Evolutionary conservation across 2,888 invertebrate genomes (phyloP).

Genomic region (Leucozona laternaria): DNA sequence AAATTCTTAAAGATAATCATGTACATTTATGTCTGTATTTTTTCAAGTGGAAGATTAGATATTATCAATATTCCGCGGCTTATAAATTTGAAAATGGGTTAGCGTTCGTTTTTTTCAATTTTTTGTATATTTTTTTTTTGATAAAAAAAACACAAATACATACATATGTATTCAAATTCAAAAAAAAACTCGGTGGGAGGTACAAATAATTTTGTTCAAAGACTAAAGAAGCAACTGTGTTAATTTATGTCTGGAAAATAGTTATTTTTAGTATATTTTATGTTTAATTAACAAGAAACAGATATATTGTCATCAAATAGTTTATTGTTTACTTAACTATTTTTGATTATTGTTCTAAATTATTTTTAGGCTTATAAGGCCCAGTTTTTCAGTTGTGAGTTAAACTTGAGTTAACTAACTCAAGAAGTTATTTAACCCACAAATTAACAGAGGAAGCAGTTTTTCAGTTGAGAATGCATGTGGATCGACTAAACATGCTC

Average conservation of each 20-base stretch:
- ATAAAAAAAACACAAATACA: background rate
- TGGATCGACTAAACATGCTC: too few relatives aligned
- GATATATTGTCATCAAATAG: background rate
- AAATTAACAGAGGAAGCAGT: too few relatives aligned
- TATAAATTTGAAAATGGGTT: too few relatives aligned
- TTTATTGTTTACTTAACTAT: background rate
- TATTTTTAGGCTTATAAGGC: too few relatives aligned
- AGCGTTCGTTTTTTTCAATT: background rate
- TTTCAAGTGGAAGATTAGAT: background rate
- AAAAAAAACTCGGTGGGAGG: too few relatives aligned
- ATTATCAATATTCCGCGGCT: background rate
- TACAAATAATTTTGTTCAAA: background rate
- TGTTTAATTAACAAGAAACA: background rate
- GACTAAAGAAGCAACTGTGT: background rate
- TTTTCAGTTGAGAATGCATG: too few relatives aligned
- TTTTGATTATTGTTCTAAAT: background rate
- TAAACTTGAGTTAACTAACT: too few relatives aligned
- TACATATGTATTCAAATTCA: background rate
- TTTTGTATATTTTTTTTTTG: background rate
- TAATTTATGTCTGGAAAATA: background rate
- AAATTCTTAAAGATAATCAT: too few relatives aligned
- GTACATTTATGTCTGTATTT: background rate
- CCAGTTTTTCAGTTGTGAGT: too few relatives aligned
- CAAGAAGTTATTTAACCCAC: too few relatives aligned
- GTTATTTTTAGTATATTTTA: constrained; percentile 1